A percentile compares a stretch with the other conserved stretches of the same genome.
phyloP scores from a whole-genome alignment of 2,888 invertebrate species.

The Sisyra terminalis region DNA sequence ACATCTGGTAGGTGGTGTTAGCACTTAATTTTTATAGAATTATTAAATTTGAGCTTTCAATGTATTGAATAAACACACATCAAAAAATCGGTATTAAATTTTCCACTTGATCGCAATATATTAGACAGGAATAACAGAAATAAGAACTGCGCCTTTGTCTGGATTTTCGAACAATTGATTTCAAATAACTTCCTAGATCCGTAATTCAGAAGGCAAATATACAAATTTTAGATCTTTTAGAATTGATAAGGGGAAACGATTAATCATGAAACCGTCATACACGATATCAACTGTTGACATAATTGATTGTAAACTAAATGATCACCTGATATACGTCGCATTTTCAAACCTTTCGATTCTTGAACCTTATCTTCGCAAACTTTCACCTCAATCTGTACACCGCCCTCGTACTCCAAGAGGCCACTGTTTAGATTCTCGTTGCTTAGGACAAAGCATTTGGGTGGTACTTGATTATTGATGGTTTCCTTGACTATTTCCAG shows the following conservation, averaged over 20 bases:
- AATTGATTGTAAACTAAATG: slow-evolving; percentile 74
- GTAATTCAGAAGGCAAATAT: too few relatives aligned
- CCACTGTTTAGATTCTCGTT: slow-evolving; percentile 28
- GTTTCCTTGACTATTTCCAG: slow-evolving; percentile 64
- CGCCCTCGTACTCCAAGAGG: slow-evolving; percentile 39
- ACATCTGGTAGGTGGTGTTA: too few relatives aligned
- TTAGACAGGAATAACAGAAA: too few relatives aligned
- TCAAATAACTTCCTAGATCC: too few relatives aligned
- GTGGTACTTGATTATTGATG: slow-evolving; percentile 62
- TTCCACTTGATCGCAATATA: too few relatives aligned
- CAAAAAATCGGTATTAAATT: too few relatives aligned
- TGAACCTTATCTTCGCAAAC: slow-evolving; percentile 51
- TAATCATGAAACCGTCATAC: slow-evolving; percentile 51
- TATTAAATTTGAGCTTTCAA: too few relatives aligned
- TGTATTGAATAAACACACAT: too few relatives aligned
- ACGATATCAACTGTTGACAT: slow-evolving; percentile 75
- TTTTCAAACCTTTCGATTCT: slow-evolving; percentile 65
- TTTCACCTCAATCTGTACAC: slow-evolving; percentile 71
- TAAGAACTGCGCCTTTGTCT: too few relatives aligned
- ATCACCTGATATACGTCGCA: slow-evolving; percentile 77
- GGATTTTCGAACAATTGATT: too few relatives aligned
- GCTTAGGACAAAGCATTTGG: slow-evolving; percentile 42
- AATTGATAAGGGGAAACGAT: not conserved
- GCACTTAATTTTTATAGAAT: too few relatives aligned
- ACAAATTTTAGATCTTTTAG: too few relatives aligned